Conservation (phyloP, 2,797 vertebrate species). For the Champsocephalus esox region DNA sequence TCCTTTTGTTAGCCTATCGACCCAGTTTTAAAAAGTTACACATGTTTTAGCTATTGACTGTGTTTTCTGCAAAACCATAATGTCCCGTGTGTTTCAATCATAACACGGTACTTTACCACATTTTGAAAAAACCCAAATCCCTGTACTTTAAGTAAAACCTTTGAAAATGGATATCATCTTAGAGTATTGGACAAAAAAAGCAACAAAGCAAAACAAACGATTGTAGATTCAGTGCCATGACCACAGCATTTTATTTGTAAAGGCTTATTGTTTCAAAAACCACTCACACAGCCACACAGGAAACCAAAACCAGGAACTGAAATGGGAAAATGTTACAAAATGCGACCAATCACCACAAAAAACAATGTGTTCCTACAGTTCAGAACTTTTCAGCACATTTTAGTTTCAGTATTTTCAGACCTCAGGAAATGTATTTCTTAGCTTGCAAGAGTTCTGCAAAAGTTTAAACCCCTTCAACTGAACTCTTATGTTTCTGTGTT, state of each 20-base stretch:
- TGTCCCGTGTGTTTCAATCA: not conserved
- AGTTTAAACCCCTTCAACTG: not conserved
- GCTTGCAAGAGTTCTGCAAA: not conserved
- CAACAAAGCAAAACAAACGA: slow-evolving; percentile 1
- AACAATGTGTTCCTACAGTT: not conserved
- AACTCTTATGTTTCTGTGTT: not conserved
- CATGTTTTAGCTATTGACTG: slow-evolving; percentile 2
- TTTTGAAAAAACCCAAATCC: not conserved
- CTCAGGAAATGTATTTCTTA: not conserved
- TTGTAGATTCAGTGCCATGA: not conserved
- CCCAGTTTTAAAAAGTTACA: not conserved
- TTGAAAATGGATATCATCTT: not conserved
- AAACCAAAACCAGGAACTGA: slow-evolving; percentile 26
- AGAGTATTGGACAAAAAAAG: not conserved
- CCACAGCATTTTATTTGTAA: not conserved
- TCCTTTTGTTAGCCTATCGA: slow-evolving; percentile 11
- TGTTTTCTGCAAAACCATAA: not conserved
- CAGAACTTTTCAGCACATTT: slow-evolving; percentile 14
- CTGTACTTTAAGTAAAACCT: not conserved
- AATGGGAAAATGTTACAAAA: slow-evolving; percentile 25
- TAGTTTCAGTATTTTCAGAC: not conserved
- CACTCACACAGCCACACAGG: slow-evolving; percentile 18
- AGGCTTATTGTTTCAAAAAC: slow-evolving; percentile 9
- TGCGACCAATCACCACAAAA: slow-evolving; percentile 20
- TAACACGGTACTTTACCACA: not conserved